Evolutionary conservation across 2,888 invertebrate species (phyloP), one percentile per base, ranked within the genome.

Genomic region (Microctonus aethiopoides): DNA sequence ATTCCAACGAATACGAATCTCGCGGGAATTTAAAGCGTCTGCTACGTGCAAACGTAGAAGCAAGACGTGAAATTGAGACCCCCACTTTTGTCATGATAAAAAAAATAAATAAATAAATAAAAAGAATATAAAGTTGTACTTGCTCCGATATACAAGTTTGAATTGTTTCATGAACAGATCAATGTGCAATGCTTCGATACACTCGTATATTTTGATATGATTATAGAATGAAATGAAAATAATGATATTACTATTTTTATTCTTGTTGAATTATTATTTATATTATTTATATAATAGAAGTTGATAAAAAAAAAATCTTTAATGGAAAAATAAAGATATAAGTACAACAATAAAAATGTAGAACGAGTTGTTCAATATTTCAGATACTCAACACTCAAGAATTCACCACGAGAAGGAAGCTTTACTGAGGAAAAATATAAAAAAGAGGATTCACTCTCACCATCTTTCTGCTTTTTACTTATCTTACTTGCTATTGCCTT

Each of bases 1-100:
- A 80, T 79, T 78, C 80, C 73, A 70, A 46, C 67, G 73, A 77
- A 78, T 77, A 78, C 78, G 79, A 79, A 79, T 80, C 77, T 76
- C 77, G 63, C 69, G 70, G 75, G 78, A 79, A 78, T 78, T 76
- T 70, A 74, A 74, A 79, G 74, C 74, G 77, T 72, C 73, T 70
- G 69, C 65, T 75, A 71, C 71, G 73, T 67, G 71, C 70, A 63
- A 20, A 26, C 16, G 57, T 57, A 52, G 70, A 70, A 46, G 20
- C 52, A 60, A 62, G 24, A 51, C 34, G 46, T 16, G 62, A 60
- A 68, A 67, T 46, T 57, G 29, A 22, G 41, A 36, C 16, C 60
- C 36, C 26, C 61, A n/a, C 34, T 20, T 5, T 34, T 16, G 24
- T 34, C 11, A 59, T 22, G 32, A 16, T 56, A n/a, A 4, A 16